These are phyloP conservation scores for Hydra vulgaris DNA, from an alignment of 30 jellyfish, hydroid and myxozoan genomes.

Conservation along the genomic window DNA sequence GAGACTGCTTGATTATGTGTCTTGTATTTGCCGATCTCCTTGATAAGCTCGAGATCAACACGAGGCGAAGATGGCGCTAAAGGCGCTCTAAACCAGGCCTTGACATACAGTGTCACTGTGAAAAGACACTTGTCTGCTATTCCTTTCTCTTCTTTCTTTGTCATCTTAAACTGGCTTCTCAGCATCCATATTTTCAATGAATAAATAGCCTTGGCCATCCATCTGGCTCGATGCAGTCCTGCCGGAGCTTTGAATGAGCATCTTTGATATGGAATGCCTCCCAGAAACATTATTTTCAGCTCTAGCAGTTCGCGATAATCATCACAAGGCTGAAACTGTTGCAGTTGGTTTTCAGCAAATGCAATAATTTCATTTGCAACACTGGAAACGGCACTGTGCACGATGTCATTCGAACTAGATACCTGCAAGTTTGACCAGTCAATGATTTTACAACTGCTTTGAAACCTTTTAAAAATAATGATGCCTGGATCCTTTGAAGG, in stretches of 20 bases:
- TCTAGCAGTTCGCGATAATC: conserved; percentile 29
- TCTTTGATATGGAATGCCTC: not conserved
- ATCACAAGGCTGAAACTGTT: conserved; percentile 3
- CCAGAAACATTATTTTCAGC: conserved; percentile 1
- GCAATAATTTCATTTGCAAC: conserved; percentile 1
- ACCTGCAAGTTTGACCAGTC: not conserved
- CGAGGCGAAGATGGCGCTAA: conserved; percentile 12
- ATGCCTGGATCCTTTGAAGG: not conserved
- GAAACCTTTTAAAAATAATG: not conserved
- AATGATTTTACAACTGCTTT: conserved; percentile 17
- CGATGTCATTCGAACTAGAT: not conserved
- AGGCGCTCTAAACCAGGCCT: conserved; percentile 8
- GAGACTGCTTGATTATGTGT: not conserved
- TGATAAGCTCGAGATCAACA: not conserved
- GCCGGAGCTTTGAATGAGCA: not conserved
- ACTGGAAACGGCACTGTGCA: not conserved
- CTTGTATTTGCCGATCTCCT: not conserved
- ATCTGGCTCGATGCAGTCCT: not conserved
- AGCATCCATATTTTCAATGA: not conserved
- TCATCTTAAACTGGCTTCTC: not conserved
- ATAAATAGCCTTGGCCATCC: not conserved
- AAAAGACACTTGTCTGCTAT: not conserved
- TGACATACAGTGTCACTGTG: not conserved
- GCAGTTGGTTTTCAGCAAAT: conserved; percentile 7
- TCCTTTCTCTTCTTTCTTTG: not conserved